Percentiles rank a stretch among this genome's conserved stretches.
Conservation (phyloP, 2,888 invertebrate species). For the Andricus quercusramuli region DNA sequence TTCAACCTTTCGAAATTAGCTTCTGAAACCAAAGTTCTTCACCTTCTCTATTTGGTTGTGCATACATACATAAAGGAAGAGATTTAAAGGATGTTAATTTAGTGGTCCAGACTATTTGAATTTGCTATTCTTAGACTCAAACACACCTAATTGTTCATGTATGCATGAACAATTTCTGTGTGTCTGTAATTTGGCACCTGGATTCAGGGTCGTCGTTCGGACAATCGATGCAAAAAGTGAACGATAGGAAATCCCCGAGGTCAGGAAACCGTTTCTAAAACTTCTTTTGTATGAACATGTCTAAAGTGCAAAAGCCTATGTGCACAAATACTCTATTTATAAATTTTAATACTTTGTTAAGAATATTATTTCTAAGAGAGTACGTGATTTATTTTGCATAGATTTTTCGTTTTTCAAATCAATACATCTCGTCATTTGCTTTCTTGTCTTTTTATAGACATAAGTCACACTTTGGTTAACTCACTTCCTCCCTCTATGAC, state of each 20-base stretch:
- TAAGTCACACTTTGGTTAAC: background rate
- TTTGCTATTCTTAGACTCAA: background rate
- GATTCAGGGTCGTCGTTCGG: slow-evolving; percentile 10
- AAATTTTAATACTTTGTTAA: too few species aligned
- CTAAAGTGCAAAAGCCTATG: background rate
- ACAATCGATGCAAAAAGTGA: slow-evolving; percentile 3
- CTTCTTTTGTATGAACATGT: background rate
- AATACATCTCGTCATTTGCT: background rate
- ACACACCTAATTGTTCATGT: slow-evolving; percentile 11
- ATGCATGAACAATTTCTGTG: too few species aligned
- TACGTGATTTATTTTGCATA: too few species aligned
- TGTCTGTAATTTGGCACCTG: background rate
- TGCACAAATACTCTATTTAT: too few species aligned
- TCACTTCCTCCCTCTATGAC: slow-evolving; percentile 11
- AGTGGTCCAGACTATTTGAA: background rate
- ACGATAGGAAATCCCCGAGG: background rate
- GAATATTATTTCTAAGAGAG: too few species aligned
- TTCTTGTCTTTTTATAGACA: slow-evolving; percentile 5
- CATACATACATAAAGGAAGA: too few species aligned
- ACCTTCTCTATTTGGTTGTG: too few species aligned
- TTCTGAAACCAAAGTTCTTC: too few species aligned
- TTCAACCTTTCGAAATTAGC: background rate
- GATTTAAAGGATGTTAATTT: background rate
- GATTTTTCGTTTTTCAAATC: background rate
- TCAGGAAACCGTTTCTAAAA: background rate